Percentiles rank a stretch among this genome's conserved stretches.
Conservation (phyloP, 2,113 vertebrate species). For the Ariopsis seemanni region DNA sequence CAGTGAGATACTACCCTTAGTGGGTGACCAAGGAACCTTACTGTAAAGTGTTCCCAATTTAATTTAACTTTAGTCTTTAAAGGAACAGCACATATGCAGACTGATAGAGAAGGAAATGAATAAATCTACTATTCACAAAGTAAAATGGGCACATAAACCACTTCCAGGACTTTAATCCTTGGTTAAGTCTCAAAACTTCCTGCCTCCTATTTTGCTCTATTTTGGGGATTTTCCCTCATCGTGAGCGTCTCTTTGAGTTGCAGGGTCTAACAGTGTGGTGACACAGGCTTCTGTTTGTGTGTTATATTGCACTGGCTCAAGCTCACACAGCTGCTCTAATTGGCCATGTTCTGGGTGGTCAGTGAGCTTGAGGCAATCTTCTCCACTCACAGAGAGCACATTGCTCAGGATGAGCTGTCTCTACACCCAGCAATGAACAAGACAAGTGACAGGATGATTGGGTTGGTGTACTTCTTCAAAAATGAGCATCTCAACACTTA, state of each 20-base stretch:
- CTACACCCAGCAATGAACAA: background rate
- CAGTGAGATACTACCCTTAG: background rate
- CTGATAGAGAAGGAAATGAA: background rate
- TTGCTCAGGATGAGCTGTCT: constrained; percentile 19
- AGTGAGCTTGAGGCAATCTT: constrained; percentile 45
- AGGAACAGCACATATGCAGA: background rate
- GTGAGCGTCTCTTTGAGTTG: constrained; percentile 62
- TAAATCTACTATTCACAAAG: background rate
- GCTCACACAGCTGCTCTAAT: constrained; percentile 73
- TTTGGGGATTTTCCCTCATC: constrained; percentile 8
- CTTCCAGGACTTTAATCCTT: constrained; percentile 41
- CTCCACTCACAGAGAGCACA: background rate
- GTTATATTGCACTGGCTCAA: constrained; percentile 63
- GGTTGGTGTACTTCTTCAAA: background rate
- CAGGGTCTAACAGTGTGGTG: constrained; percentile 69
- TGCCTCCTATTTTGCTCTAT: constrained; percentile 15
- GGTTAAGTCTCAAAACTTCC: constrained; percentile 31
- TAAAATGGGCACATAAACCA: constrained; percentile 15
- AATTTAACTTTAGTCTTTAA: background rate
- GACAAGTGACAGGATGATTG: background rate
- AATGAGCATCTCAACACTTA: background rate
- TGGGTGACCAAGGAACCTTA: background rate
- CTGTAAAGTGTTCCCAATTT: background rate
- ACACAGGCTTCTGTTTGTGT: constrained; percentile 67
- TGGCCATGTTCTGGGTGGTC: constrained; percentile 57